Conservation (phyloP, 1,140 invertebrate genomes). For the Cyphomyrmex costatus region DNA sequence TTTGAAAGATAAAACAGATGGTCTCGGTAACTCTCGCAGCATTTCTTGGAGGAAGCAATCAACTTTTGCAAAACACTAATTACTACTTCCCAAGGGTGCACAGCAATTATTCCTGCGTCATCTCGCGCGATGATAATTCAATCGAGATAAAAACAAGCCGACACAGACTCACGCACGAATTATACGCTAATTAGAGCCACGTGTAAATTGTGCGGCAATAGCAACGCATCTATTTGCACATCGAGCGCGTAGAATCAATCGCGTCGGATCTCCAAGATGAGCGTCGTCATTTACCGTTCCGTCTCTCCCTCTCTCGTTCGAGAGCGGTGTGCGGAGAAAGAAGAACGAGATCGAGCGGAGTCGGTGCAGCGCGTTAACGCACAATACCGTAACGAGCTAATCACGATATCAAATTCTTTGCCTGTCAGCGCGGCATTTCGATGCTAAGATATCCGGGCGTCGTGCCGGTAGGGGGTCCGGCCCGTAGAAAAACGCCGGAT, state of each 20-base stretch:
- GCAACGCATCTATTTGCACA: conserved; percentile 69
- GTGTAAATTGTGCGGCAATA: conserved; percentile 21
- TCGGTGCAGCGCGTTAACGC: conserved; percentile 77
- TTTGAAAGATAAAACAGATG: conserved; percentile 20
- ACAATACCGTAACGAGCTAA: conserved; percentile 85
- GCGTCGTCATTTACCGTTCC: background rate
- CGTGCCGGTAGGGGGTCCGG: conserved; percentile 80
- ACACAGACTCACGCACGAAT: conserved; percentile 24
- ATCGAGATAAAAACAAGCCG: conserved; percentile 43
- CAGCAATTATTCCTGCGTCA: conserved; percentile 17
- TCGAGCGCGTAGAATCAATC: conserved; percentile 70
- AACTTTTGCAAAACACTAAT: conserved; percentile 30
- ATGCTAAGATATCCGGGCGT: conserved; percentile 84
- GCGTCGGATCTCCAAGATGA: conserved; percentile 38
- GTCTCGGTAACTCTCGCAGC: background rate
- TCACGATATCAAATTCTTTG: conserved; percentile 87
- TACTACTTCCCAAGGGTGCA: background rate
- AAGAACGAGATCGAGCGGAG: conserved; percentile 66
- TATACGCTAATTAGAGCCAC: conserved; percentile 42
- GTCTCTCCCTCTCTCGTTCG: background rate
- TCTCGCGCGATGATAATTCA: conserved; percentile 44
- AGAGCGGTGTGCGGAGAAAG: background rate
- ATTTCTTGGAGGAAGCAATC: conserved; percentile 21
- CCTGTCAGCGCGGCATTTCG: conserved; percentile 86
- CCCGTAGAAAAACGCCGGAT: conserved; percentile 82